Conservation (phyloP, 2,113 vertebrate species). For the Pipra filicauda region DNA sequence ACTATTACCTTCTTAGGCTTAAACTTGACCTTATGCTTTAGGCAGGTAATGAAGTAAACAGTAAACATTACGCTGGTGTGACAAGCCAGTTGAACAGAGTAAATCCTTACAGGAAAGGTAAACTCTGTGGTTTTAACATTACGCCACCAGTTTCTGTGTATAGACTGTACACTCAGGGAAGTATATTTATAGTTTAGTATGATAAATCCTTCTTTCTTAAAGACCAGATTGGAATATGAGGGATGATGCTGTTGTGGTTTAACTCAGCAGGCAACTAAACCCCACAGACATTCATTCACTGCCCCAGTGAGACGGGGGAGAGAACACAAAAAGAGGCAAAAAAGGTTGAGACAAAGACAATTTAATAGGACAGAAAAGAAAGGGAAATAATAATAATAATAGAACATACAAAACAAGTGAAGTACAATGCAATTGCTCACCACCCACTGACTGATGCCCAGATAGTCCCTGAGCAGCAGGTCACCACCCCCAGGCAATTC, state of each 20-base stretch:
- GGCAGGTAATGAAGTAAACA: background rate
- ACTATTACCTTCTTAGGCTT: background rate
- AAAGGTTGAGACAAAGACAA: background rate
- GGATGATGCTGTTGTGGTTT: background rate
- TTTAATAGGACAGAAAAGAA: background rate
- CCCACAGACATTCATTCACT: background rate
- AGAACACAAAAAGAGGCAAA: background rate
- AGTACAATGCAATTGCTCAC: background rate
- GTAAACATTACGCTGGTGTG: background rate
- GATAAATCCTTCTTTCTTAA: slow-evolving; percentile 37
- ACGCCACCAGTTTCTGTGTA: background rate
- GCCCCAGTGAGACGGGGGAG: background rate
- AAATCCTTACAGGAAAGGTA: slow-evolving; percentile 2
- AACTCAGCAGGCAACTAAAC: background rate
- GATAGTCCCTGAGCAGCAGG: background rate
- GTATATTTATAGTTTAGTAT: background rate
- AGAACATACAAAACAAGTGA: background rate
- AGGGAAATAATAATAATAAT: background rate
- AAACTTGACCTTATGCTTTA: background rate
- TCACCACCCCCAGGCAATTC: background rate
- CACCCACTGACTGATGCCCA: background rate
- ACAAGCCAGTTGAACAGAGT: background rate
- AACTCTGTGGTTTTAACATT: background rate
- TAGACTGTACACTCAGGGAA: background rate
- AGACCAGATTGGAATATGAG: background rate